Evolutionary conservation across 2,888 invertebrate genomes (phyloP), one percentile per base, ranked within the genome.

Genomic region (Parochlus steinenii): DNA sequence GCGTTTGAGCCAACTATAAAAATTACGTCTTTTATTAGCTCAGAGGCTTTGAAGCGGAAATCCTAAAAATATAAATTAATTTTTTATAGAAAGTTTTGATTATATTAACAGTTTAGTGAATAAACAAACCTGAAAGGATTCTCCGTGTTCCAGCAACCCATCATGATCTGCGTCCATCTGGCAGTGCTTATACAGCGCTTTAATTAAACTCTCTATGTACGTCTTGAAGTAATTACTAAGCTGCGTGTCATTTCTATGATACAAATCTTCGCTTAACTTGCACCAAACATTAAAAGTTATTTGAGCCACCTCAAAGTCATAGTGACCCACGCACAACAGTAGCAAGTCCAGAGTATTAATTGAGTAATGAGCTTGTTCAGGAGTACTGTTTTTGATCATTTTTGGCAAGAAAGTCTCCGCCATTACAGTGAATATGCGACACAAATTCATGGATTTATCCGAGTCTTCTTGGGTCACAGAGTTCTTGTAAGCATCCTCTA

Each of bases 241-340:
- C 1, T 74, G 69, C 46, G 82, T 77, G 48, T 74, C 77, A 53
- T 90, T 81, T 44, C 76, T 74, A 47, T 86, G 80, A 56, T 93
- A 97, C 4, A 98, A 64, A 48, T 83, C 80, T 59, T 98, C 97
- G 4, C 95, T 92, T 22, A 98, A 59, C 17, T 86, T 72, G 61
- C 90, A 95, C 98, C 98, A 98, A 39, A 95, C 68, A 58, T 89
- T 86, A 55, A 97, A 98, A 2, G 97, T 92, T 45, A 95, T 86
- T 52, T 76, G 75, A 20, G 75, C 74, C 47, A 92, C 89, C 70
- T 95, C 92, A 62, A 92, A 97, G 56, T 97, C 93, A 58, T 93
- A 92, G 63, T 97, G 93, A 1, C 90, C 90, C 7, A 90, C 85
- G 59, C 95, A 92, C 23, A 80, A 74, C 30, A 97, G 63, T 7